phyloP scores from a whole-genome alignment of 2,113 vertebrate species.

The Ameiurus melas region DNA sequence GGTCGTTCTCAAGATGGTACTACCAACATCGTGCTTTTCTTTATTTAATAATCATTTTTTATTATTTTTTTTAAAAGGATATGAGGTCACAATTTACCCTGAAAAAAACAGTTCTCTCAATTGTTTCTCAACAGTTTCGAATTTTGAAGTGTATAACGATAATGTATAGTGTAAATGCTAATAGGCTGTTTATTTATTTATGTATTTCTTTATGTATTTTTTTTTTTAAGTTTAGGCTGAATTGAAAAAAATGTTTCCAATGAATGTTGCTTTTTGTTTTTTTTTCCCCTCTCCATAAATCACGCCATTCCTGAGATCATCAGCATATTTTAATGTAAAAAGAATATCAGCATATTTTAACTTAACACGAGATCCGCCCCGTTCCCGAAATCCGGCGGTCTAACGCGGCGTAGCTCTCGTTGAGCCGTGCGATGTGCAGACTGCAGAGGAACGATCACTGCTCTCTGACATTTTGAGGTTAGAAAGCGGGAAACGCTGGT shows the following conservation, averaged over 20 bases:
- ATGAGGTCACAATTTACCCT: background rate
- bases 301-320: background rate
- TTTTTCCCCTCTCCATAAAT: background rate
- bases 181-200: too few species aligned
- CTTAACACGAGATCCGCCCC: background rate
- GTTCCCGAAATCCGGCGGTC: background rate
- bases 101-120: too few species aligned
- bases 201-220: too few species aligned
- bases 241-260: background rate
- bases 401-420: background rate
- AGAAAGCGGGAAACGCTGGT: conserved; percentile 2
- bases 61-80: too few species aligned
- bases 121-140: too few species aligned
- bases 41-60: too few species aligned
- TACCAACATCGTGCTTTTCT: background rate
- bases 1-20: background rate
- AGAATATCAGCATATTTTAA: background rate
- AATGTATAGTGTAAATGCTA: too few species aligned
- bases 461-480: conserved; percentile 51
- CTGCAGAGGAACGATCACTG: background rate
- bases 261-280: background rate
- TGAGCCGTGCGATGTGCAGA: background rate
- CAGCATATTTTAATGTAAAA: background rate
- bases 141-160: too few species aligned
- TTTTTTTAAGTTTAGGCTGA: too few species aligned